phyloP scores from a whole-genome alignment of 2,797 vertebrate species.

The Sandelia bainsii region DNA sequence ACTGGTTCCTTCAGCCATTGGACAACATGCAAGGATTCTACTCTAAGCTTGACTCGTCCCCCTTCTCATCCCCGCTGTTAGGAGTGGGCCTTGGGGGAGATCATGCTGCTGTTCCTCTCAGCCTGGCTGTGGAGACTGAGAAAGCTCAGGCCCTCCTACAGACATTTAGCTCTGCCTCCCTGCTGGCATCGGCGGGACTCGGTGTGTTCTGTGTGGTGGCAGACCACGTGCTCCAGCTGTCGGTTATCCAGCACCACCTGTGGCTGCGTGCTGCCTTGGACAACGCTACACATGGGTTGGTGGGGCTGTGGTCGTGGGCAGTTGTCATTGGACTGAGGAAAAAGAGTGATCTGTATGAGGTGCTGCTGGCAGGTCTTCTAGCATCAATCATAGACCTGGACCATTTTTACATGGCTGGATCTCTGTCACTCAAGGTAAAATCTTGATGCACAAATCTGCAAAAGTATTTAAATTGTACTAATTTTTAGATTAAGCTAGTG shows the following conservation, averaged over 20 bases:
- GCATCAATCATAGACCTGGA: conserved; percentile 94
- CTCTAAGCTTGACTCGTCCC: conserved; percentile 82
- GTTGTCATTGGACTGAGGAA: conserved; percentile 93
- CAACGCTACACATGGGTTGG: conserved; percentile 89
- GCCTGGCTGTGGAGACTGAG: conserved; percentile 92
- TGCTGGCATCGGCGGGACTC: conserved; percentile 90
- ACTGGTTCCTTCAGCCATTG: conserved; percentile 54
- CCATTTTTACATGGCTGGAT: conserved; percentile 93
- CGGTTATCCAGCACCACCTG: conserved; percentile 88
- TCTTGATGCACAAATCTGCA: no score
- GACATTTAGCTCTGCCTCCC: conserved; percentile 91
- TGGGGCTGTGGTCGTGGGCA: conserved; percentile 97
- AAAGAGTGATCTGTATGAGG: conserved; percentile 92
- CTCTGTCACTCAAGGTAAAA: conserved; percentile 92
- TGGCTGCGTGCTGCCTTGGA: conserved; percentile 92
- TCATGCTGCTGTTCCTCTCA: conserved; percentile 73
- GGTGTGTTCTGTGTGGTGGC: conserved; percentile 91
- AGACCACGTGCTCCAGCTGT: conserved; percentile 88
- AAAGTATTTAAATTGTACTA: no score
- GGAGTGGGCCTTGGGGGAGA: conserved; percentile 61
- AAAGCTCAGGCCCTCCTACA: conserved; percentile 92
- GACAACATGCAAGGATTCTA: conserved; percentile 83
- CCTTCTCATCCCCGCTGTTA: conserved; percentile 62
- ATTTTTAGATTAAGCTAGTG: no score
- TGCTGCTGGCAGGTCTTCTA: conserved; percentile 92